Evolutionary conservation across 2,888 invertebrate genomes (phyloP).

Genomic region (Sialis fuliginosa): DNA sequence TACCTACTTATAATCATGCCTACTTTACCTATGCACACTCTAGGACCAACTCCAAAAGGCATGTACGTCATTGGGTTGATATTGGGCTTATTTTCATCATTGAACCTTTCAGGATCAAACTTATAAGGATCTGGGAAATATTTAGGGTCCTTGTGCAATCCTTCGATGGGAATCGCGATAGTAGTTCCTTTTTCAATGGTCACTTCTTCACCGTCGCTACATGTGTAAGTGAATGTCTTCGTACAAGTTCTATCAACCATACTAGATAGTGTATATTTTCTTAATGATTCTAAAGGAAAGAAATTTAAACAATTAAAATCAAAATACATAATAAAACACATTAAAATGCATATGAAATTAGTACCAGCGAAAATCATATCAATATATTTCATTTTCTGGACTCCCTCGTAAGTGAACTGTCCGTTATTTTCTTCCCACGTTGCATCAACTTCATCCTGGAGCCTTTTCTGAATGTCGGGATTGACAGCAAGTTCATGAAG

Average conservation of each 20-base stretch:
- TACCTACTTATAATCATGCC: not conserved
- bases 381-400: constrained; percentile 33
- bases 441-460: constrained; percentile 35
- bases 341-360: not conserved
- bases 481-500: constrained; percentile 38
- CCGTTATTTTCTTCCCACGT: constrained; percentile 23
- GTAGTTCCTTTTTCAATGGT: constrained; percentile 27
- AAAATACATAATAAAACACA: too few relatives aligned
- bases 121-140: constrained; percentile 34
- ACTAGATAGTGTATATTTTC: constrained; percentile 28
- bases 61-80: constrained; percentile 31
- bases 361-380: constrained; percentile 35
- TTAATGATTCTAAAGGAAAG: constrained; percentile 20
- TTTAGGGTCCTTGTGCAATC: constrained; percentile 34
- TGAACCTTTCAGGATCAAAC: constrained; percentile 35
- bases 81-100: constrained; percentile 30
- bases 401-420: constrained; percentile 27
- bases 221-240: constrained; percentile 28
- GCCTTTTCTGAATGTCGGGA: constrained; percentile 34
- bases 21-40: constrained; percentile 22
- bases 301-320: not conserved
- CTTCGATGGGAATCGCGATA: constrained; percentile 29
- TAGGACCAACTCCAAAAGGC: constrained; percentile 31
- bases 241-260: constrained; percentile 29
- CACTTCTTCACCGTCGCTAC: constrained; percentile 17